Evolutionary conservation across 2,888 invertebrate species (phyloP), one percentile per base, ranked within the genome.

Genomic region (Carabus problematicus): DNA sequence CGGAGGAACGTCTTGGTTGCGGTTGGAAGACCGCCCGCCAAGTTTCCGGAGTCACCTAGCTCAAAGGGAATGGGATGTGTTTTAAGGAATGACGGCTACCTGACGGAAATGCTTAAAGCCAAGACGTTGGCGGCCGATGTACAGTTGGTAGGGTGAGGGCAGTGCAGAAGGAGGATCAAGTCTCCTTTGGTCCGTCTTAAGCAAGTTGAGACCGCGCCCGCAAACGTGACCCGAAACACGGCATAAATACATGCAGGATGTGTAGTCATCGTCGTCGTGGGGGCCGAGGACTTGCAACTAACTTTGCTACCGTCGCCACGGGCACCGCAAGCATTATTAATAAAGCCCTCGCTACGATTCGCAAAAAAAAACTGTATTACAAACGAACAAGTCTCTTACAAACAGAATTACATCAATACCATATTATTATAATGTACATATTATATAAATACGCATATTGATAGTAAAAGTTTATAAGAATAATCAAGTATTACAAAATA

Each of bases 171-270:
- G 12, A 45, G 45, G n/a, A 45, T 11, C n/a, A 12, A 12, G 9
- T 52, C 54, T 56, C 64, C 64, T 64, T 64, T 64, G 64, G 64
- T 64, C 64, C 55, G 64, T 64, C 64, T 64, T 64, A 56, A 58
- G 56, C 58, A 58, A 66, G 58, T 66, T 66, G 47, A 45, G 39
- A 54, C 64, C 29, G 29, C 29, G 29, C 29, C 29, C 73, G 72
- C 71, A 74, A 70, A 74, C 75, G 75, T 75, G 75, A 74, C 73
- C 66, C 74, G 71, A 73, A 75, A 75, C 72, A 74, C 73, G 74
- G 76, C 74, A 76, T 77, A 76, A 77, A 77, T 77, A 77, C 75
- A 76, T 76, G 72, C 74, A 73, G 74, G 75, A 75, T 75, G 76
- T 74, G 74, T 69, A 70, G 63, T 69, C 70, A 14, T 11, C 59